These are phyloP conservation scores for Cyphomyrus discorhynchus DNA, from an alignment of 2,113 vertebrate species.

Conservation along the genomic window DNA sequence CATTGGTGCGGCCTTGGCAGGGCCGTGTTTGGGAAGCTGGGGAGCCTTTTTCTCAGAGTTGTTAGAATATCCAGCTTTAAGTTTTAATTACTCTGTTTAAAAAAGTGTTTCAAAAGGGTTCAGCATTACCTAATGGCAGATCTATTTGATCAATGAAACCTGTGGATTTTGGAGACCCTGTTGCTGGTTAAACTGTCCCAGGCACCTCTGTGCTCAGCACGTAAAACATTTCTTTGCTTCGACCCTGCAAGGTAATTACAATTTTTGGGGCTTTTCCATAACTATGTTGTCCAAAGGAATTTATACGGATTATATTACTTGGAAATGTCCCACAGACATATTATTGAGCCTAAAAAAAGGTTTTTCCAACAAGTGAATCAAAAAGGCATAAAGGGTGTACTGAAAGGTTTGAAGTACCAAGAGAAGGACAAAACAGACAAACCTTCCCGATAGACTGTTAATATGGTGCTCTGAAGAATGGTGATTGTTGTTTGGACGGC, in stretches of 20 bases:
- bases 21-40: neutral
- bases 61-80: slow-evolving; percentile 30
- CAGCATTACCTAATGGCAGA: slow-evolving; percentile 17
- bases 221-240: neutral
- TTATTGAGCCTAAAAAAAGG: neutral
- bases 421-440: neutral
- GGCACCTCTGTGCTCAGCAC: slow-evolving; percentile 9
- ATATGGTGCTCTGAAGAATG: neutral
- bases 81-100: slow-evolving; percentile 24
- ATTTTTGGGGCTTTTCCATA: neutral
- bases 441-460: neutral
- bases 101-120: slow-evolving; percentile 12
- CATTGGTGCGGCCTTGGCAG: neutral
- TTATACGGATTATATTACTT: neutral
- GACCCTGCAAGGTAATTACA: neutral
- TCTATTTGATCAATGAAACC: slow-evolving; percentile 18
- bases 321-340: neutral
- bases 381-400: neutral
- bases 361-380: neutral
- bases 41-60: slow-evolving; percentile 3
- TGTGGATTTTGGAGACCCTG: slow-evolving; percentile 7
- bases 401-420: neutral
- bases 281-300: slow-evolving; percentile 3
- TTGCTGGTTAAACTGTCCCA: slow-evolving; percentile 19
- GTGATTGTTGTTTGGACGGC: neutral